Evolutionary conservation across 2,888 invertebrate genomes (phyloP), one percentile per base, ranked within the genome.

Genomic region (Tolmerus cingulatus): DNA sequence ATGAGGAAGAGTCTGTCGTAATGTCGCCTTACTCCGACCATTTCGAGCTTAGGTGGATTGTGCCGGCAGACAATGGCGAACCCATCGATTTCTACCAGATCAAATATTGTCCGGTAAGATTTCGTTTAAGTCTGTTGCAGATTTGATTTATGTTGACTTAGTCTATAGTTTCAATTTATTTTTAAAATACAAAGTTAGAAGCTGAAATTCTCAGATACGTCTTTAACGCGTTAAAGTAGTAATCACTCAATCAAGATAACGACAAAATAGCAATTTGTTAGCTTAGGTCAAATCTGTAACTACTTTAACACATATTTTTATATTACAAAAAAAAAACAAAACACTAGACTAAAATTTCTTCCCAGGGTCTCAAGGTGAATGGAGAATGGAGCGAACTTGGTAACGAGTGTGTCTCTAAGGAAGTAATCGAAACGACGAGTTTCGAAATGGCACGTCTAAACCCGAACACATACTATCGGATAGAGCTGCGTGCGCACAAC

Each of bases 31-130:
- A 95, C 91, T 95, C 95, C 37, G 96, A 97, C 92, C 95, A 95
- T 91, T 97, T 95, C 91, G 96, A 97, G 91, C 92, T 98, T 27
- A 94, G 95, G 91, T 98, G 98, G 98, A 95, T 95, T 90, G 95
- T 96, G 84, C 97, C 98, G 0, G 95, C 96, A 84, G 96, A 98
- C 91, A 98, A 98, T 92, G 98, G 98, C 9, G 97, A 97, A 92
- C 96, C 96, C 37, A 97, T 98, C 90, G 96, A 97, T 91, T 94
- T 94, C 92, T 98, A 97, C 92, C 94, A 95, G 92, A 94, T 98
- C 89, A 95, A 94, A 91, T 97, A 95, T 92, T 97, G 97, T 92
- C 95, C 95, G 91, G 97, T 97, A 94, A 95, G 27, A 93, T 37
- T 76, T 51, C 9, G 93, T 74, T 76, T 9, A 88, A 30, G 51